phyloP scores from a whole-genome alignment of 92 coral and sea anemone genomes.

The Zoanthus gigantus region DNA sequence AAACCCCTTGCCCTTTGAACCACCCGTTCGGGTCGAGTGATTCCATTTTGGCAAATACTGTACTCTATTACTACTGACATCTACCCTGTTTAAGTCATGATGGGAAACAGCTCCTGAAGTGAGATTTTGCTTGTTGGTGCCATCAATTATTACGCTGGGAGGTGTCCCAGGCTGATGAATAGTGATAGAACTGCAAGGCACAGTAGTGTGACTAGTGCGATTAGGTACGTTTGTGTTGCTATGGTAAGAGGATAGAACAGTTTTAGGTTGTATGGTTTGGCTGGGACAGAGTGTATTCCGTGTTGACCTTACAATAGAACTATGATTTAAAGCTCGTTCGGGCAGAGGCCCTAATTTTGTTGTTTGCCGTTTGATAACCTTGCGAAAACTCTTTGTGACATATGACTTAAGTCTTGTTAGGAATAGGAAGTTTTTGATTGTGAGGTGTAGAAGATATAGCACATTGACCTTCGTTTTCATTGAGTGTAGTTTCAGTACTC shows the following conservation, averaged over 20 bases:
- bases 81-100: too few species aligned
- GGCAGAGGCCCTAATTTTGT: slow-evolving; percentile 9
- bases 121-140: too few species aligned
- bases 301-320: slow-evolving; percentile 2
- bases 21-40: too few species aligned
- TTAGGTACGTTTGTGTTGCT: neutral
- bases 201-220: neutral
- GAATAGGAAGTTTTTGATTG: slow-evolving; percentile 11
- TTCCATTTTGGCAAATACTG: too few species aligned
- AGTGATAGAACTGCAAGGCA: slow-evolving; percentile 4
- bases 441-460: slow-evolving; percentile 14
- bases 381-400: slow-evolving; percentile 23
- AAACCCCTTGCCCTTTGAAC: too few species aligned
- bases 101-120: too few species aligned
- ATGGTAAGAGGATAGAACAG: slow-evolving; percentile 1
- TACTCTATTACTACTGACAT: too few species aligned
- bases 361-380: slow-evolving; percentile 18
- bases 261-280: slow-evolving; percentile 5
- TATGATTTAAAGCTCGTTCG: neutral
- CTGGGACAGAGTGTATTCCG: neutral
- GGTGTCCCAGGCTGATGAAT: slow-evolving; percentile 5
- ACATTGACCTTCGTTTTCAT: slow-evolving; percentile 4
- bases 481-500: slow-evolving; percentile 22
- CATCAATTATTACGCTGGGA: neutral
- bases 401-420: slow-evolving; percentile 13